These are phyloP conservation scores for Laupala kohalensis DNA, from an alignment of 1,140 invertebrate species.

Conservation along the genomic window DNA sequence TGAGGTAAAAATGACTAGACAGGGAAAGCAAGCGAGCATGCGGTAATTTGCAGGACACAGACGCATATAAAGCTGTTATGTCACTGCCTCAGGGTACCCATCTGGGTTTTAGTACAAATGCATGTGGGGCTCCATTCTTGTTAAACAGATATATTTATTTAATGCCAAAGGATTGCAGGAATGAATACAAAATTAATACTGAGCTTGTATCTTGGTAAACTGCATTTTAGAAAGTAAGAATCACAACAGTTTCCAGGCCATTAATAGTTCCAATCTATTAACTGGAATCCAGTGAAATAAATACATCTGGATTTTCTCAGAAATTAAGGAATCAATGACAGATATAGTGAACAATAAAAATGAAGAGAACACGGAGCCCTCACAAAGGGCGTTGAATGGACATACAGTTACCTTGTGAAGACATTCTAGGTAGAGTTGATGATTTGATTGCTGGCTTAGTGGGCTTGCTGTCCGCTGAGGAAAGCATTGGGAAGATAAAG, in stretches of 20 bases:
- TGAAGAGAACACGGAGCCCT: neutral
- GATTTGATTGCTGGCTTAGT: conserved; percentile 90
- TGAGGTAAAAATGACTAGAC: neutral
- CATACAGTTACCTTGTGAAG: conserved; percentile 68
- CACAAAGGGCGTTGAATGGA: neutral
- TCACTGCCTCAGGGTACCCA: neutral
- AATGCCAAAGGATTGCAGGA: no score
- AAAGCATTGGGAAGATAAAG: conserved; percentile 27
- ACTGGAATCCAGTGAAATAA: neutral
- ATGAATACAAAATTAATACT: no score
- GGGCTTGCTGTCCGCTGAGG: conserved; percentile 76
- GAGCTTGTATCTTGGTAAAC: no score
- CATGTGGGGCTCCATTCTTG: neutral
- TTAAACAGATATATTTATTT: no score
- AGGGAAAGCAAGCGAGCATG: neutral
- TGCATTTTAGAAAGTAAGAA: no score
- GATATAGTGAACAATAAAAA: no score
- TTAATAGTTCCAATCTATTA: neutral
- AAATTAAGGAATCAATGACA: no score
- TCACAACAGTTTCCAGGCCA: neutral
- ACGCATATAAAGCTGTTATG: neutral
- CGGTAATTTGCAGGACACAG: neutral
- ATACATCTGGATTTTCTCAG: no score
- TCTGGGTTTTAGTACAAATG: neutral
- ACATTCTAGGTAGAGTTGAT: conserved; percentile 79